phyloP scores from a whole-genome alignment of 2,797 vertebrate genomes.

The Petrocephalus schoutedeni region DNA sequence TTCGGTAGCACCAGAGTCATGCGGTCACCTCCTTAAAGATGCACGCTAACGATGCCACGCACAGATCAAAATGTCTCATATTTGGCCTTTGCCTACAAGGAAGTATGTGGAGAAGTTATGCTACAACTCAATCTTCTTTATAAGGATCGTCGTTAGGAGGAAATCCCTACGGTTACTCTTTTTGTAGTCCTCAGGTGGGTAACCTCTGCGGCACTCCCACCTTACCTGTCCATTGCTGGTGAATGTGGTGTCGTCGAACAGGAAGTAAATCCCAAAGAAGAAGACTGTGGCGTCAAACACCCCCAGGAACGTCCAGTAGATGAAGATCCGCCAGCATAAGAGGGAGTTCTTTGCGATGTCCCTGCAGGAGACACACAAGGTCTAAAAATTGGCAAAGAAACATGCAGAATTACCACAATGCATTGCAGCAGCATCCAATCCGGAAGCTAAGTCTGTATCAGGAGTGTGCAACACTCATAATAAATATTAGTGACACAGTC shows the following conservation, averaged over 20 bases:
- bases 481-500: neutral
- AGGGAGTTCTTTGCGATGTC: slow-evolving; percentile 91
- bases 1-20: neutral
- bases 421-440: neutral
- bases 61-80: neutral
- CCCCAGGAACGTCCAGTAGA: slow-evolving; percentile 91
- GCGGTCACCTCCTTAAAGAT: neutral
- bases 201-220: neutral
- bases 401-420: neutral
- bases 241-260: slow-evolving; percentile 87
- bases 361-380: slow-evolving; percentile 54
- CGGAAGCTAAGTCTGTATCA: neutral
- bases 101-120: neutral
- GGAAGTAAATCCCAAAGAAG: slow-evolving; percentile 95
- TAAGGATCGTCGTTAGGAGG: neutral
- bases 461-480: neutral
- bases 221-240: slow-evolving; percentile 68
- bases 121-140: neutral
- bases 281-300: slow-evolving; percentile 87
- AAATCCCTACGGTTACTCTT: neutral
- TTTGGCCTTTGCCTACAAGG: neutral
- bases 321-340: slow-evolving; percentile 81
- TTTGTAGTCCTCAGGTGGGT: neutral
- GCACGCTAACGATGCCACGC: neutral
- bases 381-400: neutral